Base-by-base conservation (phyloP, 2,113 vertebrate species). In the Microcebus jonahi region DNA sequence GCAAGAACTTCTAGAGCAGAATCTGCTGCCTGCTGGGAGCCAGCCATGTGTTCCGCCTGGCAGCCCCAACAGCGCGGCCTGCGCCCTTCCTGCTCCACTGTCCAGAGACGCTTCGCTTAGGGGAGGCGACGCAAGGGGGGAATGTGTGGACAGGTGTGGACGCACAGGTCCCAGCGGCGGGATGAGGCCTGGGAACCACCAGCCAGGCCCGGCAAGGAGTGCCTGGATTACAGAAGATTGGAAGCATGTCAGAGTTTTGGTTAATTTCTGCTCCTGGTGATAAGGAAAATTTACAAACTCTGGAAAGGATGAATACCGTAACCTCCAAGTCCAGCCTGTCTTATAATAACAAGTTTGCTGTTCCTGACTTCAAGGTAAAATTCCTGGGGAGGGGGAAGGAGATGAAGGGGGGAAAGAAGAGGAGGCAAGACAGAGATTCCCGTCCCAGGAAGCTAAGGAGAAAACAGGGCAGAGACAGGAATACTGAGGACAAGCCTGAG, bases 311-410 rank as follows among this genome's bases (percentile, higher is more conserved):
- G 97, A 99, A 99, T 83, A 98, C 82, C 0, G 99, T 98, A 39
- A 99, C 99, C 1, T 98, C 98, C 96, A 99, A 99, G 98, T 98
- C 99, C 90, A 99, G 99, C 95, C 97, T 99, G 93, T 99, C 99
- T 76, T 98, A 98, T 70, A 99, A 99, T 98, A 99, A 98, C 98
- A 99, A 98, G 98, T 99, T 99, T 92, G 95, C 98, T 71, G 99
- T 99, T 94, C 99, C 99, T 25, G 99, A 99, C 83, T 99, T 99
- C 79, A 99, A 99, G 99, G 99, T 99, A 98, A 98, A 87, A 12
- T 42, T 20, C 90, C 10, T 13, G 34, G 29, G 39, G 61, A 39
- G 12, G 7, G 45, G 9, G 48, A 53, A 15, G 48, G 85, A 84
- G 34, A 18, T 7, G 75, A 42, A 17, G 55, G 93, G 1, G 2